Evolutionary conservation across 2,797 vertebrate species (phyloP), one percentile per base, ranked within the genome.

Genomic region (Sebastes itinus): DNA sequence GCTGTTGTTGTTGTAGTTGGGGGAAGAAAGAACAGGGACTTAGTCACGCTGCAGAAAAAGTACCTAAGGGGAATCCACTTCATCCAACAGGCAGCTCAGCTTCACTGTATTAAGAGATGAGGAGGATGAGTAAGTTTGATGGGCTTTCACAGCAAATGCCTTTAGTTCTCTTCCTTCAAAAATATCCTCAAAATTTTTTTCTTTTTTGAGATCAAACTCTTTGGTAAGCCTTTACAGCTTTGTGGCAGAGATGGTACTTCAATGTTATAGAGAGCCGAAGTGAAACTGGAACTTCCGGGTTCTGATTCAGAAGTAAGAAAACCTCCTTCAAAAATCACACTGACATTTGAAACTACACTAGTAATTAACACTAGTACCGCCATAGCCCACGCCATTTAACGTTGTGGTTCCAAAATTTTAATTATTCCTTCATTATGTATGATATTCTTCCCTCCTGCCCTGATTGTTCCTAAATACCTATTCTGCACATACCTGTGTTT

Each of bases 11-110:
- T 84, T 79, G 72, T 79, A 71, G 67, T 82, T 75, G 78, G 81
- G 69, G 82, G 72, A 81, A 68, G 72, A 90, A 83, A 85, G 75
- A 80, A 82, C 81, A 86, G 76, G 78, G 81, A 72, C 86, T 90
- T 87, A 83, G 80, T 92, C 88, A 82, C 75, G 56, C 85, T 86
- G 91, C 83, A 89, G 80, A 88, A 82, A 73, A 73, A 87, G 67
- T 68, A 87, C 81, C 83, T 85, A 62, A 85, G 85, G 87, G 75
- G 73, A 80, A 82, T 86, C 80, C 80, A 85, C 87, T 81, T 70
- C 90, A 72, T 85, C 77, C 77, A 82, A 75, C 62, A 73, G 82
- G 83, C 88, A 79, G 77, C 82, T 87, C 78, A 71, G 81, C 78
- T 72, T 63, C 78, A 81, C 71, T 84, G 91, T 81, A 76, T 86